Percentiles rank a stretch among this genome's conserved stretches.
These are phyloP conservation scores for Taphrorychus bicolor DNA, from an alignment of 2,888 invertebrate genomes.

Conservation along the genomic window DNA sequence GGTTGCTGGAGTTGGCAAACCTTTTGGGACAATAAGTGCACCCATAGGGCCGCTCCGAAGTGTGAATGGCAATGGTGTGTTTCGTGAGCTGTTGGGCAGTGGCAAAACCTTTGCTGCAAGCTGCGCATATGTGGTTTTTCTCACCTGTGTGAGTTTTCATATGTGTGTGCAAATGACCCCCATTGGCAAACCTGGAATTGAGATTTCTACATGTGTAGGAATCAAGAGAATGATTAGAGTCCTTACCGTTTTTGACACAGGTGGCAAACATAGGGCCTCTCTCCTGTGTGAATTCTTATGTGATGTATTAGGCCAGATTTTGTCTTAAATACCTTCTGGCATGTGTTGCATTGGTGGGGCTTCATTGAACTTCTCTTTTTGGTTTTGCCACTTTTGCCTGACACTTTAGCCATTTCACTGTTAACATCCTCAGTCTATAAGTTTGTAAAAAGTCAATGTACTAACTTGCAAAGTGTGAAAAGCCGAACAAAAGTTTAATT, in stretches of 20 bases:
- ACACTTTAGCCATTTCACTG: neutral
- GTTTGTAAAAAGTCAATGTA: neutral
- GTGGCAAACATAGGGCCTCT: constrained; percentile 59
- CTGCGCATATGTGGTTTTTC: constrained; percentile 59
- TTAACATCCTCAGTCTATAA: neutral
- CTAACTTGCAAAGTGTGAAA: too few relatives aligned
- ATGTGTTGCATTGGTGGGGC: constrained; percentile 58
- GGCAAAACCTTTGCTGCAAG: constrained; percentile 59
- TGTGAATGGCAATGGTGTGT: constrained; percentile 59
- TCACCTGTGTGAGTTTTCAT: constrained; percentile 61
- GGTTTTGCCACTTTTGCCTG: neutral
- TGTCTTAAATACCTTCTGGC: constrained; percentile 58
- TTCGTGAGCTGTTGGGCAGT: constrained; percentile 60
- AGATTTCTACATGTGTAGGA: neutral
- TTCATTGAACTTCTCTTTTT: constrained; percentile 41
- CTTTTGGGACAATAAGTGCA: constrained; percentile 59
- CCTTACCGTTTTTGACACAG: constrained; percentile 55
- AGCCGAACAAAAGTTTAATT: too few relatives aligned
- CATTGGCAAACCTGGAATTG: constrained; percentile 54
- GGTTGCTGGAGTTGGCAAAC: constrained; percentile 59
- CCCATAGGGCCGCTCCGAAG: constrained; percentile 58
- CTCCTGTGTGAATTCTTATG: constrained; percentile 59
- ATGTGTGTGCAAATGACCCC: constrained; percentile 59
- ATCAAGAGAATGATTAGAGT: neutral
- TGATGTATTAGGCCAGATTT: constrained; percentile 60